Percentiles rank a stretch among this genome's conserved stretches.
phyloP scores from a whole-genome alignment of 2,113 vertebrate species.

The Columba janthina region DNA sequence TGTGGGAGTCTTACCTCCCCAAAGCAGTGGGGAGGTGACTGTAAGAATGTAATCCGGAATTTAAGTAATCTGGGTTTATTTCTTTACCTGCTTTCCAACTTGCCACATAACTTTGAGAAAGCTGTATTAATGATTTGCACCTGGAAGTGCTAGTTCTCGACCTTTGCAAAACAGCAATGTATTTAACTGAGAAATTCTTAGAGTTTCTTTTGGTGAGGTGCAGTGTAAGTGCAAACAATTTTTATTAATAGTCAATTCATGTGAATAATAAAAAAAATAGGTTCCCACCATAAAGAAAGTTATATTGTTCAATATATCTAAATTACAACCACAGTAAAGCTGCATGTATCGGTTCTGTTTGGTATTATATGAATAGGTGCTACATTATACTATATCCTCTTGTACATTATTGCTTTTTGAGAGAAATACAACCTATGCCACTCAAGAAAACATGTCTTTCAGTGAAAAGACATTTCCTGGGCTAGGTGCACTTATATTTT shows the following conservation, averaged over 20 bases:
- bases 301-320: constrained; percentile 59
- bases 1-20: neutral
- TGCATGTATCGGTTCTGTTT: neutral
- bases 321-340: constrained; percentile 34
- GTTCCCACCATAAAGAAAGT: constrained; percentile 17
- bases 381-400: neutral
- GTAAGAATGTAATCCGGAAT: neutral
- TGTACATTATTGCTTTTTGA: constrained; percentile 21
- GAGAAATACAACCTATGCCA: neutral
- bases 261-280: constrained; percentile 52
- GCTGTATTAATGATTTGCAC: neutral
- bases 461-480: constrained; percentile 1
- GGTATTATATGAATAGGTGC: constrained; percentile 26
- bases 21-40: neutral
- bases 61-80: neutral
- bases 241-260: constrained; percentile 62
- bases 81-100: neutral
- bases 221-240: neutral
- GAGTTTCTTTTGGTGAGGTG: neutral
- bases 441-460: neutral
- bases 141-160: neutral
- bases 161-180: neutral
- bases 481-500: constrained; percentile 1
- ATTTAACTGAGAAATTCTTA: neutral
- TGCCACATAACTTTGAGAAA: neutral